A percentile compares a stretch with the other conserved stretches of the same genome.
Conservation (phyloP, 2,888 invertebrate genomes). For the Saturnia japonica region DNA sequence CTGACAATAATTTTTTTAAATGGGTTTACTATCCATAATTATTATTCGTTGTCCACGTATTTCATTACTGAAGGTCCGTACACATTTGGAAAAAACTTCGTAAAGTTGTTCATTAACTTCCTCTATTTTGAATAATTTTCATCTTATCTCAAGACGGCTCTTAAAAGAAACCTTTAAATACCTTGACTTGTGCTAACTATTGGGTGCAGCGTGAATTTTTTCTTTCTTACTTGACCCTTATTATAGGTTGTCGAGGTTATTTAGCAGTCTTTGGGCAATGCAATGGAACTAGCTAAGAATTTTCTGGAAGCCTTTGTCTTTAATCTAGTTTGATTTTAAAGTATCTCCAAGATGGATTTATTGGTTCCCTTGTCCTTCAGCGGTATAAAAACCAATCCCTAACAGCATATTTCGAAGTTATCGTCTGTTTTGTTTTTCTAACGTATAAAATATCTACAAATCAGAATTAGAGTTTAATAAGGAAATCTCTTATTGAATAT, state of each 20-base stretch:
- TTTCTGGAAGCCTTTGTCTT: neutral
- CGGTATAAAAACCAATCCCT: too few relatives aligned
- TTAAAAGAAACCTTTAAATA: neutral
- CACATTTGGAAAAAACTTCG: too few relatives aligned
- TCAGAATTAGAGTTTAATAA: neutral
- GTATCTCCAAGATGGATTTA: too few relatives aligned
- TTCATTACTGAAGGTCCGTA: too few relatives aligned
- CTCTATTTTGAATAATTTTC: neutral
- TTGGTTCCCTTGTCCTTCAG: too few relatives aligned
- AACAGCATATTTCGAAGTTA: too few relatives aligned
- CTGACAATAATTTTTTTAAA: too few relatives aligned
- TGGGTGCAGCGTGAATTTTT: neutral
- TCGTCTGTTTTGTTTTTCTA: too few relatives aligned
- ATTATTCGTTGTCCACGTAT: too few relatives aligned
- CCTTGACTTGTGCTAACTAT: neutral
- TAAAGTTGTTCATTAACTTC: too few relatives aligned
- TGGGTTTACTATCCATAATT: too few relatives aligned
- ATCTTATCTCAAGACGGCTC: neutral
- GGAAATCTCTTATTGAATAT: neutral
- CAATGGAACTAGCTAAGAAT: neutral
- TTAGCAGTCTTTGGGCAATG: neutral
- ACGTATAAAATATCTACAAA: neutral
- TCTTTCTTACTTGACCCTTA: neutral
- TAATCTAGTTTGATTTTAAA: too few relatives aligned
- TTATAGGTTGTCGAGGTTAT: neutral